Evolutionary conservation across 2,888 invertebrate species (phyloP), one percentile per base, ranked within the genome.

Genomic region (Drymonia ruficornis): DNA sequence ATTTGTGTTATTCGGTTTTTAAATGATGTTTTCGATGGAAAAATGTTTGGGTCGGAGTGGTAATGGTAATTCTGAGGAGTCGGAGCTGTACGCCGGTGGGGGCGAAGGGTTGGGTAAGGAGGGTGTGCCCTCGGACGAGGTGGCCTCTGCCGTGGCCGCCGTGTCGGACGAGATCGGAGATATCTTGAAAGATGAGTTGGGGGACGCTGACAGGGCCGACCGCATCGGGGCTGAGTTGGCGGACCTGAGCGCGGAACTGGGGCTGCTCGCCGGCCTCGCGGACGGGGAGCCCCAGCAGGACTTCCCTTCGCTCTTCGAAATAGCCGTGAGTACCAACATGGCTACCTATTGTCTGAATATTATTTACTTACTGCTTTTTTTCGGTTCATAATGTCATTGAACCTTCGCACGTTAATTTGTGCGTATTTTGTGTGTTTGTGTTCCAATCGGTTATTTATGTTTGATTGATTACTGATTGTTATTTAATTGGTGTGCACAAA

Each of bases 21-120:
- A 81, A 86, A 91, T 89, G 85, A 91, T 91, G 91, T 91, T 89
- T 89, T 89, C 91, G 56, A 81, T 87, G 81, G 89, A 89, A 83
- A 90, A 91, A 87, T 87, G 89, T 83, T 76, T 86, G 63, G 89
- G 81, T 72, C 83, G 73, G 72, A 85, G 80, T 80, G 84, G 81
- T 70, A 80, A 83, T 74, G 87, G 80, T 59, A 76, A 80, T 61
- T 74, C 79, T 46, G 83, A 83, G 57, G 87, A 84, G 56, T 72
- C 80, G 58, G 89, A 84, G 72, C 62, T 84, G 49, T 82, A 81
- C 59, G 78, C 86, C 82, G 88, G 85, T 66, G 84, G 76, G 56
- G 84, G 80, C 63, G 83, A 80, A 56, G 80, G 62, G 52, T 55
- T 81, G 62, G 84, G 75, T 59, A 86, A 85, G 63, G 84, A 84